Percentiles rank a stretch among this genome's conserved stretches.
These are phyloP conservation scores for Zapornia atra DNA, from an alignment of 2,113 vertebrate genomes.

Conservation along the genomic window DNA sequence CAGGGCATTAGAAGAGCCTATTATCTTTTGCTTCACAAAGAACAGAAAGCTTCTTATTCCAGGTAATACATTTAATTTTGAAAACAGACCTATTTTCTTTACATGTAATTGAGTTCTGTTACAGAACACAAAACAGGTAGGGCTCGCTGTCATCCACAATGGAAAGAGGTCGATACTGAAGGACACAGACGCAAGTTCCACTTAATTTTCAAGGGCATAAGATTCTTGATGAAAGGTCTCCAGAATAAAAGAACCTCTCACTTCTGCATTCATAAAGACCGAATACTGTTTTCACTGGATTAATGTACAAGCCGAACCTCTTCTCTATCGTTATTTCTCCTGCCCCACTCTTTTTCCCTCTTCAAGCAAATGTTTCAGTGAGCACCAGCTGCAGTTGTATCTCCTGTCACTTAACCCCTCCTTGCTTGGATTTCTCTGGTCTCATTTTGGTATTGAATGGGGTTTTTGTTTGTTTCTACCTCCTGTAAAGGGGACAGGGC, in stretches of 20 bases:
- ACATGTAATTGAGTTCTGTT: conserved; percentile 48
- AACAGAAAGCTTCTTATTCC: conserved; percentile 29
- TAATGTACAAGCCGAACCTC: not conserved
- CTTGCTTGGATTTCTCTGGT: not conserved
- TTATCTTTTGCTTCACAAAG: conserved; percentile 13
- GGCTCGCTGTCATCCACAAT: not conserved
- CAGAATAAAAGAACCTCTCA: not conserved
- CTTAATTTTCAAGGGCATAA: not conserved
- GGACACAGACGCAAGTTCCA: not conserved
- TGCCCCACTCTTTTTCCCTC: not conserved
- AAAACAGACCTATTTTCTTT: conserved; percentile 41
- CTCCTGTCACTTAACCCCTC: not conserved
- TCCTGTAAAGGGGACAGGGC: not conserved
- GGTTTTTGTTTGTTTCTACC: not conserved
- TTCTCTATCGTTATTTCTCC: not conserved
- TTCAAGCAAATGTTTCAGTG: not conserved
- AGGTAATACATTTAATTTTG: conserved; percentile 42
- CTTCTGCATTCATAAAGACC: not conserved
- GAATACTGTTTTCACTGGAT: not conserved
- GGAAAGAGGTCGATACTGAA: not conserved
- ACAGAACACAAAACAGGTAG: conserved; percentile 33
- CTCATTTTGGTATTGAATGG: not conserved
- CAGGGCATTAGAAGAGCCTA: not conserved
- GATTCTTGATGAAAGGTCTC: not conserved
- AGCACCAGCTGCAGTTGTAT: not conserved